Evolutionary conservation across 2,888 invertebrate genomes (phyloP), one percentile per base, ranked within the genome.

Genomic region (Tenthredo scrophulariae): DNA sequence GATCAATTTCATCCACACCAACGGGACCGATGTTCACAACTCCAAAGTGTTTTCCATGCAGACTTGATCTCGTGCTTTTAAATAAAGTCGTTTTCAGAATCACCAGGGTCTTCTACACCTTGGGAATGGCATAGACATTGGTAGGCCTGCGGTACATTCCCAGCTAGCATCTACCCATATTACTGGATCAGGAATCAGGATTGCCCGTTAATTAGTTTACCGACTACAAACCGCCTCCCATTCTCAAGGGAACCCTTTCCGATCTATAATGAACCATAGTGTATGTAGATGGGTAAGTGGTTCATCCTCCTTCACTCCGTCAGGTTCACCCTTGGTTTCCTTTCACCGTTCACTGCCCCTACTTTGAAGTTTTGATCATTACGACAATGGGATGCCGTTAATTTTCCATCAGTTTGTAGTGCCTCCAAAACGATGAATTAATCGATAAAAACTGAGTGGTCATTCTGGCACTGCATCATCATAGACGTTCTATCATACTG

Each of bases 141-240:
- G 84, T 13, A 26, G 26, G n/a, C 74, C n/a, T 65, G 46, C 26
- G 50, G 72, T 2, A 29, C 6, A 43, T 10, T 33, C 6, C 18
- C 18, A 33, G 72, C 40, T 29, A 33, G 67, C 43, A 13, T 2
- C 43, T 10, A 77, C n/a, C 77, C 18, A 40, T 62, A 77, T 77
- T 50, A 62, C 58, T 40, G 15, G 80, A 62, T 62, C 46, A 70
- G 85, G 87, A 87, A 62, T 62, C 46, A 70, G 85, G 87, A 87
- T 88, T 86, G 85, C 86, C 86, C 85, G 87, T 87, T 88, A 87
- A 88, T 88, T 87, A 88, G 86, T 84, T 86, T 85, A 67, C 50
- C 18, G 46, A 7, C 15, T 82, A 67, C 82, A 62, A 37, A 67
- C 82, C 70, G 50, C 50, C 15, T 70, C 22, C 46, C 15, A 80